A percentile compares a stretch with the other conserved stretches of the same genome.
Evolutionary conservation across 2,113 vertebrate genomes (phyloP).

Genomic region (Scartelaos histophorus): DNA sequence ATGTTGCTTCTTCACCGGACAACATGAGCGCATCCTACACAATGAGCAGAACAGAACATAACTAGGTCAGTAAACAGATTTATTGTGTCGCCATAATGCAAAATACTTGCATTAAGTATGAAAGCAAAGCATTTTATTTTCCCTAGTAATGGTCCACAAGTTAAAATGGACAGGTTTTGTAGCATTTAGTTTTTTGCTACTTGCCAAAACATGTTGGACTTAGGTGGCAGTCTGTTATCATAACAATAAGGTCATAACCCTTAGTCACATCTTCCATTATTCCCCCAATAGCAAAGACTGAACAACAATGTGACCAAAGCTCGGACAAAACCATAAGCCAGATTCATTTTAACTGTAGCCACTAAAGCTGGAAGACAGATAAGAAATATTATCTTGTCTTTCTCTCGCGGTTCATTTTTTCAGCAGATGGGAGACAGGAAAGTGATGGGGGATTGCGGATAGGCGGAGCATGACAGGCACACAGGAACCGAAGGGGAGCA

Average conservation of each 20-base stretch:
- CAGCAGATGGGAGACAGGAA: slow-evolving; percentile 4
- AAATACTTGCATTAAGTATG: too few relatives aligned
- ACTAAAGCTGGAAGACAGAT: slow-evolving; percentile 37
- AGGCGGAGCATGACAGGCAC: slow-evolving; percentile 53
- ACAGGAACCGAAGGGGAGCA: slow-evolving; percentile 47
- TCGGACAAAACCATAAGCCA: slow-evolving; percentile 41
- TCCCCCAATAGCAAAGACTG: slow-evolving; percentile 50
- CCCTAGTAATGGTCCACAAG: too few relatives aligned
- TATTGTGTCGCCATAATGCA: neutral
- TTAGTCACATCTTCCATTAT: slow-evolving; percentile 23
- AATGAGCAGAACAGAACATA: slow-evolving; percentile 14
- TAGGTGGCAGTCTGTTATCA: slow-evolving; percentile 14
- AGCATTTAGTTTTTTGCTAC: too few relatives aligned
- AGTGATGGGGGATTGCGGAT: slow-evolving; percentile 18
- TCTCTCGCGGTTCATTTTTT: slow-evolving; percentile 52
- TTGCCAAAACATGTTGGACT: too few relatives aligned
- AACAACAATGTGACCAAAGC: slow-evolving; percentile 16
- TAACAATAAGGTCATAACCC: slow-evolving; percentile 39
- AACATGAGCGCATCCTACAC: slow-evolving; percentile 63
- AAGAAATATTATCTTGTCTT: neutral
- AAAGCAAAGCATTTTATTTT: too few relatives aligned
- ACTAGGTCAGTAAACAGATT: too few relatives aligned
- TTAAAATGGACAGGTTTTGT: too few relatives aligned
- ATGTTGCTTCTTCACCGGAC: slow-evolving; percentile 42
- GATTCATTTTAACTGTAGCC: slow-evolving; percentile 7